phyloP scores from a whole-genome alignment of 2,113 vertebrate species.

The Rhegmatorhina hoffmannsi region DNA sequence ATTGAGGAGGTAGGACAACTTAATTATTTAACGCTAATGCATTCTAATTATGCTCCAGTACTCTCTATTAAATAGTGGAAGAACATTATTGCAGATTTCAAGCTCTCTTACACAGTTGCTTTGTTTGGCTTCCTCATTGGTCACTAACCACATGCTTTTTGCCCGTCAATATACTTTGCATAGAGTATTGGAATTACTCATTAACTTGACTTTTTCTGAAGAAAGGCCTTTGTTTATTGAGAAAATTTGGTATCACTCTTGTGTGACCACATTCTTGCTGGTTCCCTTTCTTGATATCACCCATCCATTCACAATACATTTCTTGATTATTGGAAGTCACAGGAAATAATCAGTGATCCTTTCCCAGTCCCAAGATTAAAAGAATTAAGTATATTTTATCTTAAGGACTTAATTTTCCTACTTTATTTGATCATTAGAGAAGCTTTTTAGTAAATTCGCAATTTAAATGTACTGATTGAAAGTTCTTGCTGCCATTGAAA shows the following conservation, averaged over 20 bases:
- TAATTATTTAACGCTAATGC: conserved; percentile 71
- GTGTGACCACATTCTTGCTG: neutral
- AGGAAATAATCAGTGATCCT: neutral
- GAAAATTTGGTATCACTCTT: neutral
- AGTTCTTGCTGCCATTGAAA: neutral
- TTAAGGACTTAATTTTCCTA: neutral
- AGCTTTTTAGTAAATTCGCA: neutral
- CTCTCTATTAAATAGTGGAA: conserved; percentile 57
- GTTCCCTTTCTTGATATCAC: neutral
- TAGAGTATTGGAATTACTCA: neutral
- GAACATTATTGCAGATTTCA: conserved; percentile 52
- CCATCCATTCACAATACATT: neutral
- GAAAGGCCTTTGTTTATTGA: neutral
- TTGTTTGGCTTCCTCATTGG: conserved; percentile 70
- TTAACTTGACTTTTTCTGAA: neutral
- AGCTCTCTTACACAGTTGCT: conserved; percentile 39
- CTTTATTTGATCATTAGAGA: neutral
- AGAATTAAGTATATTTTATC: neutral
- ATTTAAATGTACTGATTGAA: neutral
- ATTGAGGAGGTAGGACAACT: conserved; percentile 98
- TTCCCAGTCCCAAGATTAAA: neutral
- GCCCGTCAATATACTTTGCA: conserved; percentile 30
- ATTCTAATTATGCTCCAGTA: conserved; percentile 58
- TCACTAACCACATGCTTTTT: conserved; percentile 58
- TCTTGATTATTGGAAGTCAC: neutral